Percentiles rank a stretch among this genome's conserved stretches.
Conservation (phyloP, 2,113 vertebrate species). For the Chunga burmeisteri region DNA sequence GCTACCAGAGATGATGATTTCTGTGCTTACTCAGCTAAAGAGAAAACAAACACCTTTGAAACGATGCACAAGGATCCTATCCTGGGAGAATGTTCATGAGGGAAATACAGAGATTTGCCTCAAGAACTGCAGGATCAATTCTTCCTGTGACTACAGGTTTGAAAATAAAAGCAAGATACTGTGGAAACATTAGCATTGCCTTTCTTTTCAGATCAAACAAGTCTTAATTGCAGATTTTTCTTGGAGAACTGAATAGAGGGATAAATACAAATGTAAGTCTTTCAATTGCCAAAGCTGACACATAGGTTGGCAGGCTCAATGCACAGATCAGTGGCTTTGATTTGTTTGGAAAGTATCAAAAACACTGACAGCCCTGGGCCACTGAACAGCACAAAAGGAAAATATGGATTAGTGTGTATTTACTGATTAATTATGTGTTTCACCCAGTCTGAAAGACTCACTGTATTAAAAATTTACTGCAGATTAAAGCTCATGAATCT, state of each 20-base stretch:
- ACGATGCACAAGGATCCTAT: background rate
- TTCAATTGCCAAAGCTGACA: background rate
- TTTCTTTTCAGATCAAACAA: background rate
- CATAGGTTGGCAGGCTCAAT: background rate
- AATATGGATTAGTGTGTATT: background rate
- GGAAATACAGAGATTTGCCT: background rate
- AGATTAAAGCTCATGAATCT: background rate
- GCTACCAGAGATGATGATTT: background rate
- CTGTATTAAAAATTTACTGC: background rate
- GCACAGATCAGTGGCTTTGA: background rate
- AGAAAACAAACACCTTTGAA: background rate
- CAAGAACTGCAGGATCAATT: background rate
- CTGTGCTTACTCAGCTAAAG: background rate
- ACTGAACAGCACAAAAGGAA: background rate
- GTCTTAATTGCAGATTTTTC: background rate
- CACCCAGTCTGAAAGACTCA: background rate
- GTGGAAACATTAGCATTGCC: background rate
- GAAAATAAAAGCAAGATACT: background rate
- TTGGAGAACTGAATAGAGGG: background rate
- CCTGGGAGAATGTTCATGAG: background rate
- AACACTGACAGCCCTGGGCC: background rate
- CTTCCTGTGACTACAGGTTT: background rate
- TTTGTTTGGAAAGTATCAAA: background rate
- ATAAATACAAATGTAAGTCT: background rate
- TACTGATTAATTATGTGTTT: background rate